Percentiles rank a stretch among this genome's conserved stretches.
These are phyloP conservation scores for Sphenopsis melanotis DNA, from an alignment of 2,797 vertebrate genomes.

Conservation along the genomic window DNA sequence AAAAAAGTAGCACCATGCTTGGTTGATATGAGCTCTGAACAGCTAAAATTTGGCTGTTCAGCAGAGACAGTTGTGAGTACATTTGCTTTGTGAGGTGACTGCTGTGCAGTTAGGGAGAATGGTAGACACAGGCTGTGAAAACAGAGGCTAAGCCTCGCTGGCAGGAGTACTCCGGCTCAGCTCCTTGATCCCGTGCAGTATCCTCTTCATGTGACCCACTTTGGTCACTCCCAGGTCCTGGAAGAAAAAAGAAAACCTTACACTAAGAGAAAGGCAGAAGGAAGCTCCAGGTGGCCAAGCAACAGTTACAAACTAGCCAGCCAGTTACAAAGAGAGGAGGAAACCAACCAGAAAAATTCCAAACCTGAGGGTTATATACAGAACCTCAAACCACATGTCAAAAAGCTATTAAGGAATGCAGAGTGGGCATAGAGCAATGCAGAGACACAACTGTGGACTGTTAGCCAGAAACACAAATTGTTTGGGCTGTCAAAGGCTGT, in stretches of 20 bases:
- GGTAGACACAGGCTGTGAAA: constrained; percentile 69
- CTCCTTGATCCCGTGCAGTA: constrained; percentile 93
- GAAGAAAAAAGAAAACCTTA: constrained; percentile 35
- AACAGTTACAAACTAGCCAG: background rate
- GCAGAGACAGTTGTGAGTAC: background rate
- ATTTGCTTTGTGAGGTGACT: constrained; percentile 47
- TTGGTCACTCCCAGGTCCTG: constrained; percentile 96
- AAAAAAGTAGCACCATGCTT: constrained; percentile 72
- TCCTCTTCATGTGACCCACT: constrained; percentile 97
- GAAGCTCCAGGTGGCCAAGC: background rate
- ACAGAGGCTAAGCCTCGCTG: constrained; percentile 83
- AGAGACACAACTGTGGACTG: background rate
- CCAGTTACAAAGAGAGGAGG: background rate
- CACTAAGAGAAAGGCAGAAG: background rate
- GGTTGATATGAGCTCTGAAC: constrained; percentile 44
- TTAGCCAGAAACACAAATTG: background rate
- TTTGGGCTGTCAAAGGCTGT: background rate
- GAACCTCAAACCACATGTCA: background rate
- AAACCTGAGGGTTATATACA: background rate
- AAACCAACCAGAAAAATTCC: background rate
- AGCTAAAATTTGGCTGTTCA: constrained; percentile 20
- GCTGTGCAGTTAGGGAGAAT: constrained; percentile 43
- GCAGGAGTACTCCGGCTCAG: constrained; percentile 85
- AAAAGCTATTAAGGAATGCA: background rate
- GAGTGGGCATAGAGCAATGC: background rate